Base-by-base conservation (phyloP, 2,888 invertebrate genomes). In the Strigamia transsilvanica region DNA sequence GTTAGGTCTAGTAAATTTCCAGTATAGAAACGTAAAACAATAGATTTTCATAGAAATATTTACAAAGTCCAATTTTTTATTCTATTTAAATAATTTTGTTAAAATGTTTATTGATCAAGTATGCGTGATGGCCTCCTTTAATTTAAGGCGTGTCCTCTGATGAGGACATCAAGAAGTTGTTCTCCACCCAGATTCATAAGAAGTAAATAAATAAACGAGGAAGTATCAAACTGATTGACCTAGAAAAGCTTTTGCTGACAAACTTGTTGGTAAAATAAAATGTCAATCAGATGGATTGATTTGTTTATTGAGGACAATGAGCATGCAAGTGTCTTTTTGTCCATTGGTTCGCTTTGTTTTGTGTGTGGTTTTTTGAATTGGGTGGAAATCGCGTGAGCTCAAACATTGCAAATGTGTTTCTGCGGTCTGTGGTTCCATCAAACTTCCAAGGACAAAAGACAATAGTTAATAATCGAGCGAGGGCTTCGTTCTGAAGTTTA, bases 371-470 rank as follows among this genome's bases (percentile, higher is more conserved):
- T 42, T 51, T 51, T 66, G 21, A 66, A 23, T 27, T 15, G 23
- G 23, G 1, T 18, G 18, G 0, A 9, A 56, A 21, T 56, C 6
- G 73, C 73, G 73, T 73, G 73, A 2, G 27, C 27, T 38, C 0
- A 38, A 9, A 38, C 6, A 38, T 38, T 4, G 32, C 7, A 27
- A 32, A 27, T 73, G 32, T 73, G 73, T 73, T 73, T 73, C 0
- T 4, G 18, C 56, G 73, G 27, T 15, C 32, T 10, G 12, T 23
- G 73, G 73, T 12, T 73, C 27, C 73, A 73, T 73, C 73, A 73
- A 73, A 73, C 73, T 27, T 73, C 73, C 73, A 73, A 73, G 73
- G 73, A 73, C 73, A 27, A 32, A 32, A 73, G 73, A 73, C 73
- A 73, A 73, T 73, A 73, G 27, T 73, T n/a, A 56, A 56, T 73